Base-by-base conservation (phyloP, 2,797 vertebrate species). In the Orestias chungarensis region DNA sequence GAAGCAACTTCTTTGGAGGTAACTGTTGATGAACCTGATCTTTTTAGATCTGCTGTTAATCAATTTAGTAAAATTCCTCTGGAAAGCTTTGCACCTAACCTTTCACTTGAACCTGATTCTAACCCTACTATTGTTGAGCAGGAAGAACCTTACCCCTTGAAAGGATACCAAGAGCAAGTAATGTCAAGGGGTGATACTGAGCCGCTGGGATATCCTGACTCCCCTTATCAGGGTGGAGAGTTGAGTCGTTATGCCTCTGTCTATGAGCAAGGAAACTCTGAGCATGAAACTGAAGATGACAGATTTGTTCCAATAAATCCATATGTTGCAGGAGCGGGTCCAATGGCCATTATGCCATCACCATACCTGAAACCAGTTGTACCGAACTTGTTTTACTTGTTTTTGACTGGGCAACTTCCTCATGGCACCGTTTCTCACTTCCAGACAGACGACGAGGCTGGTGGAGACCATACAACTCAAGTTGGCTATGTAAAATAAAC, bases 321-420 rank as follows among this genome's bases (percentile, higher is more conserved):
- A 1, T 66, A 44, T 49, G 2, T 12, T 2, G 10, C 40, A 3
- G 29, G 20, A 50, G 20, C 9, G 57, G 1, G 6, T 23, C 11
- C 10, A 50, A 23, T 43, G 50, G 20, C 12, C 14, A 0, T 10
- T 3, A 0, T 10, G 5, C 59, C 1, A 17, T 10, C 15, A 1
- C 17, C 29, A 23, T 5, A 15, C 1, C 6, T 8, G 4, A 25
- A 1, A 3, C 55, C 27, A 29, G 0, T 23, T 15, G 12, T 33
- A 8, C 0, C 2, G 1, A 44, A 44, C 35, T 8, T 15, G 0
- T 72, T 50, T 33, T 62, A 67, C 35, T 57, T 47, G 20, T 84
- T 86, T 27, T 27, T 86, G 49, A 74, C 55, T n/a, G 66, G 73
- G 38, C 82, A 68, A 1, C 44, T 83, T 69, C 79, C 79, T 73